phyloP scores from a whole-genome alignment of 2,888 invertebrate genomes.

The Drosophila nigricruria region DNA sequence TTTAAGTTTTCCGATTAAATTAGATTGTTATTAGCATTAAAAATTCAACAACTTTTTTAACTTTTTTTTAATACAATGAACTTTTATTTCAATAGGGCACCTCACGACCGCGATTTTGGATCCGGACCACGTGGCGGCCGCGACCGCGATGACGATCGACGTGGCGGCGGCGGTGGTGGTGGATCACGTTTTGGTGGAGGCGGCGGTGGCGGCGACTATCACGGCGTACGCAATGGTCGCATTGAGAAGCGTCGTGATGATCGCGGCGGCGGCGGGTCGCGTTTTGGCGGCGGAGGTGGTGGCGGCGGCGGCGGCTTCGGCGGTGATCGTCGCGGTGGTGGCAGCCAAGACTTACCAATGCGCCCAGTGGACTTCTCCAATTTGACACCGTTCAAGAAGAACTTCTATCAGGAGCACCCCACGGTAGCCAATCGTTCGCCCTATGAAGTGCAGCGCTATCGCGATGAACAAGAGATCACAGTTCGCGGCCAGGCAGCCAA shows the following conservation, averaged over 20 bases:
- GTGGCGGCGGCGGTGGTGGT: conserved; percentile 68
- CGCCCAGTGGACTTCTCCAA: conserved; percentile 88
- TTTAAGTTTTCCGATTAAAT: neutral
- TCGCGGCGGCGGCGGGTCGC: conserved; percentile 85
- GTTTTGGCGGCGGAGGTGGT: conserved; percentile 96
- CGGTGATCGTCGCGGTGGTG: conserved; percentile 87
- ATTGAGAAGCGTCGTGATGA: conserved; percentile 85
- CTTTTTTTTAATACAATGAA: neutral
- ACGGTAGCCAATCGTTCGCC: conserved; percentile 88
- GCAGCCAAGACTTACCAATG: conserved; percentile 92
- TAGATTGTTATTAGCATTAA: neutral
- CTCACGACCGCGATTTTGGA: conserved; percentile 84
- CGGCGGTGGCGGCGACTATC: conserved; percentile 91
- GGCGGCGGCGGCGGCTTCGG: conserved; percentile 78
- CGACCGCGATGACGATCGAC: conserved; percentile 88
- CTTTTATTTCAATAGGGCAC: conserved; percentile 73
- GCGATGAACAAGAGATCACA: conserved; percentile 90
- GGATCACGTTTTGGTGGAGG: conserved; percentile 86
- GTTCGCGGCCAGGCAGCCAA: conserved; percentile 91
- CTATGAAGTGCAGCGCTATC: conserved; percentile 90
- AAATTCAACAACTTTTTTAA: neutral
- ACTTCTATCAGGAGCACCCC: conserved; percentile 92
- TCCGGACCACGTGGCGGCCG: conserved; percentile 87
- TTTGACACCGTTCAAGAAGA: conserved; percentile 91
- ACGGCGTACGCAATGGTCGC: conserved; percentile 82